A percentile compares a stretch with the other conserved stretches of the same genome.
Conservation (phyloP, 2,113 vertebrate genomes). For the Rhabdornis inornatus region DNA sequence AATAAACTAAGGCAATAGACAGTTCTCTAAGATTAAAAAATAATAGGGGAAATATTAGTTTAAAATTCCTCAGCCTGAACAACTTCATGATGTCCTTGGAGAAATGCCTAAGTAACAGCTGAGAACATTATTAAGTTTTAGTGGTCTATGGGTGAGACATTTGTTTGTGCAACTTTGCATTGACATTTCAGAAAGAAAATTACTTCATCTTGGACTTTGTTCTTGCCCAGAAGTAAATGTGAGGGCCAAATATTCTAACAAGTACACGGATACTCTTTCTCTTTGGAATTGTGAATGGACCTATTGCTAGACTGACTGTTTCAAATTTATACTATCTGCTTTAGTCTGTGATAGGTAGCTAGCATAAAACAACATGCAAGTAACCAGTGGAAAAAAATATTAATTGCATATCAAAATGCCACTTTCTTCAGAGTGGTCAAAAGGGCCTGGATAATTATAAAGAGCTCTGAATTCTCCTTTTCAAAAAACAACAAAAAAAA, state of each 20-base stretch:
- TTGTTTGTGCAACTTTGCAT: not conserved
- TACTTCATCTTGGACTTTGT: not conserved
- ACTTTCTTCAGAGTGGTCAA: not conserved
- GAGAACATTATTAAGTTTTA: not conserved
- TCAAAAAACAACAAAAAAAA: not conserved
- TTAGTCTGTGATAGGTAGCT: not conserved
- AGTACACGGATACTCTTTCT: fast-evolving
- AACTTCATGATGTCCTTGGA: not conserved
- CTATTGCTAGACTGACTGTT: not conserved
- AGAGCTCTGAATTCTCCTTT: not conserved
- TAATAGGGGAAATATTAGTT: not conserved
- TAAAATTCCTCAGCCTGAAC: not conserved
- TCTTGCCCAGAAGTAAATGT: not conserved
- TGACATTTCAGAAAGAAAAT: not conserved
- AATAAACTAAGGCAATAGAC: not conserved
- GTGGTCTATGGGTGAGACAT: not conserved
- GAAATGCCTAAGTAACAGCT: not conserved
- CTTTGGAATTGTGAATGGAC: not conserved
- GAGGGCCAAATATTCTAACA: not conserved
- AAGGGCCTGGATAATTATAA: not conserved
- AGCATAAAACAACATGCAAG: not conserved
- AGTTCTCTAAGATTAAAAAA: not conserved
- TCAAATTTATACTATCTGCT: not conserved
- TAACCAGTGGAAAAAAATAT: not conserved
- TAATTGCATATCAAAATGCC: not conserved